phyloP scores from a whole-genome alignment of 2,113 vertebrate species.

The Stigmatopora nigra region DNA sequence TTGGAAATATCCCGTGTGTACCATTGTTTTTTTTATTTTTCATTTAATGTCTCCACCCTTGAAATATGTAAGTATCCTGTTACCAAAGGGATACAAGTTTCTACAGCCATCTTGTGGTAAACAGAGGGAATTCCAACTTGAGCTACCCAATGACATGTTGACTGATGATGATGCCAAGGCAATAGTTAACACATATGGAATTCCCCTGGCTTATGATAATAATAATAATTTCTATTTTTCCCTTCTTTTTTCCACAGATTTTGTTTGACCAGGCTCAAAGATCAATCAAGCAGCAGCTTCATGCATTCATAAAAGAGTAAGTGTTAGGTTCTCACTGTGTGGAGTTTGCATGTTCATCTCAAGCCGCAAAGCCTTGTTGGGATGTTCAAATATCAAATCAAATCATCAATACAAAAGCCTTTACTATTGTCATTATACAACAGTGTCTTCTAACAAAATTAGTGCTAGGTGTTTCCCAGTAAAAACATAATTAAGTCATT shows the following conservation, averaged over 20 bases:
- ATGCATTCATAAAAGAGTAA: slow-evolving; percentile 98
- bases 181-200: neutral
- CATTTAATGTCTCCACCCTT: neutral
- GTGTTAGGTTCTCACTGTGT: no score
- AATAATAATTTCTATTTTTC: neutral
- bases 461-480: no score
- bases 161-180: no score
- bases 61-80: neutral
- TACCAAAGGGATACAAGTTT: neutral
- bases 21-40: neutral
- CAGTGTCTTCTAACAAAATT: no score
- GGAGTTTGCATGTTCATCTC: no score
- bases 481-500: no score
- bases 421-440: no score
- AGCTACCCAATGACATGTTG: no score
- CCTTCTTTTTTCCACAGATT: slow-evolving; percentile 72
- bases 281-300: slow-evolving; percentile 95
- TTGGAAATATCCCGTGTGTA: slow-evolving; percentile 32
- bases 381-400: no score
- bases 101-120: slow-evolving; percentile 43
- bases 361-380: no score
- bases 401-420: no score
- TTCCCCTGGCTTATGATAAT: neutral
- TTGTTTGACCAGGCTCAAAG: slow-evolving; percentile 97
- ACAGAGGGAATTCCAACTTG: slow-evolving; percentile 3